These are phyloP conservation scores for Plagodis pulveraria DNA, from an alignment of 2,888 invertebrate genomes.

Conservation along the genomic window DNA sequence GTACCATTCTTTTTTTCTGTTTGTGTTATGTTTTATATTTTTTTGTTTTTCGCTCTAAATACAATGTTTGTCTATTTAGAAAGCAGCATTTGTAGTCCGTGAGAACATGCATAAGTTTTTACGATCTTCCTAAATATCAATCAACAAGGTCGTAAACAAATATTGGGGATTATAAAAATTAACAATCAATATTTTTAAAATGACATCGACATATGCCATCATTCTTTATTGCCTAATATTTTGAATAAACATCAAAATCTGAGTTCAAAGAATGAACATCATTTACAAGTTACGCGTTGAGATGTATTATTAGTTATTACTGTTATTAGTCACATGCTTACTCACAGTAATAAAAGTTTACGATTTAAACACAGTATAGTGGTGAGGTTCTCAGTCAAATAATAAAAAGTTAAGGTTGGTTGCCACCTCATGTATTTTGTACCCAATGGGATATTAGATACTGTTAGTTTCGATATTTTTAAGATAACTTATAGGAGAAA, in stretches of 20 bases:
- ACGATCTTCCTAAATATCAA: slow-evolving; percentile 32
- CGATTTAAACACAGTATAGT: slow-evolving; percentile 39
- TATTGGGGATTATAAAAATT: slow-evolving; percentile 31
- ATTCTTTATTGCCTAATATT: slow-evolving; percentile 38
- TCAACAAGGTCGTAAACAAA: slow-evolving; percentile 37
- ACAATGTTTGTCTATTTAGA: not conserved
- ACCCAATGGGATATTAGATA: slow-evolving; percentile 21
- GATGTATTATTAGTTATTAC: slow-evolving; percentile 46
- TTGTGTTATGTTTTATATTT: too few relatives aligned
- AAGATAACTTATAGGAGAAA: slow-evolving; percentile 6
- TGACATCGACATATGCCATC: slow-evolving; percentile 34
- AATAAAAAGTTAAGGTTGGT: slow-evolving; percentile 41
- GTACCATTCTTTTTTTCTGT: too few relatives aligned
- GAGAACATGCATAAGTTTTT: slow-evolving; percentile 24
- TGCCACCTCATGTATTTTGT: slow-evolving; percentile 24
- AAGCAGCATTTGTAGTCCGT: slow-evolving; percentile 9
- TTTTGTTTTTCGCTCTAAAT: too few relatives aligned
- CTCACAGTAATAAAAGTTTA: slow-evolving; percentile 54
- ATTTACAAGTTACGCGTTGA: slow-evolving; percentile 39
- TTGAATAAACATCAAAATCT: slow-evolving; percentile 35
- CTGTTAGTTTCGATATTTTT: slow-evolving; percentile 13
- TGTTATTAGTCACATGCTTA: slow-evolving; percentile 42
- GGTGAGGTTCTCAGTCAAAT: slow-evolving; percentile 25
- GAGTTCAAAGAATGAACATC: slow-evolving; percentile 39
- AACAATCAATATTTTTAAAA: slow-evolving; percentile 39